Base-by-base conservation (phyloP, 2,888 invertebrate genomes). In the Gibbula magus region DNA sequence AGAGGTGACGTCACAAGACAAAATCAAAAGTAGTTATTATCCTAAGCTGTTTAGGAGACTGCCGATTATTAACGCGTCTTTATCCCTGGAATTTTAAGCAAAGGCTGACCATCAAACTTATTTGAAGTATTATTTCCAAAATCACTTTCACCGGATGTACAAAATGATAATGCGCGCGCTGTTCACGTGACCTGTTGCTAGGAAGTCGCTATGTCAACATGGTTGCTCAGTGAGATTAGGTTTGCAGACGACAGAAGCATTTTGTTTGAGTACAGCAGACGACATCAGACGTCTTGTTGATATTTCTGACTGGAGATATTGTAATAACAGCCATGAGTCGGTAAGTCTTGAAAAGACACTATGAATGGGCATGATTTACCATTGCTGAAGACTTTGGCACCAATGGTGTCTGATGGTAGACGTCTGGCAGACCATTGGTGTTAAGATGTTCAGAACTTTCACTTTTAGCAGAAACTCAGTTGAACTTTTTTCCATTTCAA, bases 171-270 rank as follows among this genome's bases (percentile, higher is more conserved):
- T 61, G 61, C 61, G 61, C 61, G 61, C 61, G 61, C 61, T 61
- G 61, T 61, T 25, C 61, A 61, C 61, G 61, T 61, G 61, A 61
- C 61, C 29, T 61, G 61, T 61, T 61, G 61, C 61, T 61, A 61
- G 61, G 61, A 61, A 61, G 61, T 61, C 61, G 25, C 61, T 61
- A 22, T 61, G 61, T 61, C 61, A 61, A 61, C 61, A 61, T 61
- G 61, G 61, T 61, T 61, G 61, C 61, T 61, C 61, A 29, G 61
- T 22, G 5, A 61, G 61, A 61, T 61, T 61, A 61, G n/a, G 61
- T 61, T 61, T 61, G 61, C 61, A 61, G 61, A 61, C 61, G 61
- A 29, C 61, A 61, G 61, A 61, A 61, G 29, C 61, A 61, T 61
- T 61, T 61, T 29, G 61, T 61, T 61, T 29, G 61, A 61, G 22